Evolutionary conservation across 2,888 invertebrate genomes (phyloP), one percentile per base, ranked within the genome.

Genomic region (Labia minor): DNA sequence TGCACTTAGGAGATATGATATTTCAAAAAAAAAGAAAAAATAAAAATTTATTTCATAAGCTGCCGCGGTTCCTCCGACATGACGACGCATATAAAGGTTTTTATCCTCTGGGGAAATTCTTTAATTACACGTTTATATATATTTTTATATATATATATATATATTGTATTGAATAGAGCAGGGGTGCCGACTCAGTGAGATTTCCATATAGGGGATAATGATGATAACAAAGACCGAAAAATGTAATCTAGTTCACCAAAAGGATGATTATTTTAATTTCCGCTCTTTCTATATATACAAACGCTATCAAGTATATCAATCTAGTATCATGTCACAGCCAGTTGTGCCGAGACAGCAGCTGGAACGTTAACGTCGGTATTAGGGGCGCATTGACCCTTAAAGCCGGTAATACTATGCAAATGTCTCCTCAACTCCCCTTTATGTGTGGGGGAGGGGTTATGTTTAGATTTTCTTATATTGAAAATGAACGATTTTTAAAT

Each of bases 171-270:
- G 49, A 16, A 49, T 49, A 49, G 14, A 49, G 49, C 49, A n/a
- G 49, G 49, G 49, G 49, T 49, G 49, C 49, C 14, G 49, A 49
- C n/a, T 16, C 49, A 16, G n/a, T 49, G 49, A 49, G 49, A 49
- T 49, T 49, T 49, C 49, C 49, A 14, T 49, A 49, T 49, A 49
- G 49, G 49, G 49, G 49, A 49, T 49, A 49, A 49, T 49, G 49
- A 49, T 49, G 49, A 49, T 49, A 49, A 49, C 49, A 49, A 49
- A 49, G 49, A 49, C 49, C 49, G 6, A 49, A 49, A 49, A 49
- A 49, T 49, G 49, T 49, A 49, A 49, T 49, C 49, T 49, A 49
- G 49, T 49, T 49, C 49, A 49, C 49, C 49, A 49, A 49, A 49
- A 49, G 49, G 49, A 49, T 49, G 49, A 49, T 49, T 49, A 49